Base-by-base conservation (phyloP, 2,888 invertebrate genomes). In the Xiphydria camelus region DNA sequence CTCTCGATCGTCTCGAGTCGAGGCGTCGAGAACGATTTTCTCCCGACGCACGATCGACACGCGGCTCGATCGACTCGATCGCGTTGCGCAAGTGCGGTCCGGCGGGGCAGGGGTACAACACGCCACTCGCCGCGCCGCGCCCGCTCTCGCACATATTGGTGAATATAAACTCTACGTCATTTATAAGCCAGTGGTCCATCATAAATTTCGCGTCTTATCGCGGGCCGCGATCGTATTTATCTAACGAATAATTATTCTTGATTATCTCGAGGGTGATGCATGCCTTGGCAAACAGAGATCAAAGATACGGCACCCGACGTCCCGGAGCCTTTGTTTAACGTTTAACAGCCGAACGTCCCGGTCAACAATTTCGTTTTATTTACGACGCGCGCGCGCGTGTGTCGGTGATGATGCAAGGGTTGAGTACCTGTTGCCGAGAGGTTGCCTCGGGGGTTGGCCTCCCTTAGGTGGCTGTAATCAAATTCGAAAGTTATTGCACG, bases 241-340 rank as follows among this genome's bases (percentile, higher is more conserved):
- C 70, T 69, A 71, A 68, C 66, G 63, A 71, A 68, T 73, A 71
- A 73, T 74, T 69, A 73, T 73, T 70, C 62, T 57, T 59, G 68
- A 70, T 71, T 67, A 70, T 70, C 70, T 62, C 45, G 54, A 44
- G 43, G 48, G 41, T 65, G 66, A 68, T 70, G 62, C 62, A 64
- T 65, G 63, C 61, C 59, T 66, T 58, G 60, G 64, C 67, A 61
- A 68, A 67, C 68, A 63, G 55, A 71, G 70, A 73, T 73, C 57
- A 56, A 49, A 66, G 71, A 73, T 73, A 70, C 58, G 58, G 50
- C 46, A 49, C 38, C 58, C 61, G 61, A 61, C 62, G 60, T 65
- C 62, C 60, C 51, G 57, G 49, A 56, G 64, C 55, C 66, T 67
- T 71, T 68, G 68, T 70, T 68, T 66, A 61, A 67, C 43, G 43